Evolutionary conservation across 2,113 vertebrate species (phyloP).

Genomic region (Abramis brama): DNA sequence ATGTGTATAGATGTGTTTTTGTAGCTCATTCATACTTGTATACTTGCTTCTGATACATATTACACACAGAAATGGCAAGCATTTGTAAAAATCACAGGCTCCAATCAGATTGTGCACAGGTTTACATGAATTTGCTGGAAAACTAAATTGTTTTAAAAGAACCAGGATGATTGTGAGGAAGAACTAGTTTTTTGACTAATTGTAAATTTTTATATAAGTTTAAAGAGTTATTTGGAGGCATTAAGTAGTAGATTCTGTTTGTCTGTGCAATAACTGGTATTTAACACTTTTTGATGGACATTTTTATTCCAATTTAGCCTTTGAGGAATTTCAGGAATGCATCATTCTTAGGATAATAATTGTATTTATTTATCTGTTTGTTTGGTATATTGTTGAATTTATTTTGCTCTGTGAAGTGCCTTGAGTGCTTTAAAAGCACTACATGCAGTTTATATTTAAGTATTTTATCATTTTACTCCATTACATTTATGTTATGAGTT

Average conservation of each 20-base stretch:
- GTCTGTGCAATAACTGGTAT: not conserved
- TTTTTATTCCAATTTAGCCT: not conserved
- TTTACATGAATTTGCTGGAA: not conserved
- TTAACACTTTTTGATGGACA: not conserved
- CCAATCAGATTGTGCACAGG: not conserved
- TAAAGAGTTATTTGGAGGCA: not conserved
- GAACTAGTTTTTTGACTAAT: not conserved
- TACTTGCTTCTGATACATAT: not conserved
- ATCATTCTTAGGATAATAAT: not conserved
- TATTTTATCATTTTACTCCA: not conserved
- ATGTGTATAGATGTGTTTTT: not conserved
- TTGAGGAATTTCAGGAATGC: not conserved
- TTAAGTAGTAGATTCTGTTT: not conserved
- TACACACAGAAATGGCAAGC: not conserved
- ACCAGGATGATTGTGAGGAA: not conserved
- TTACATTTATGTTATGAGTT: not conserved
- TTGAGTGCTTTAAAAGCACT: not conserved
- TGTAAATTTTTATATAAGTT: not conserved
- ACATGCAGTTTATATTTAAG: not conserved
- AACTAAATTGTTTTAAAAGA: not conserved
- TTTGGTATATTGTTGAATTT: not conserved
- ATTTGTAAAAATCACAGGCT: not conserved
- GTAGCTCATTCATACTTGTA: not conserved
- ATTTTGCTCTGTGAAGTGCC: not conserved
- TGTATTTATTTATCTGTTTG: not conserved